These are phyloP conservation scores for Mechanitis messenoides DNA, from an alignment of 2,888 invertebrate species.

Conservation along the genomic window DNA sequence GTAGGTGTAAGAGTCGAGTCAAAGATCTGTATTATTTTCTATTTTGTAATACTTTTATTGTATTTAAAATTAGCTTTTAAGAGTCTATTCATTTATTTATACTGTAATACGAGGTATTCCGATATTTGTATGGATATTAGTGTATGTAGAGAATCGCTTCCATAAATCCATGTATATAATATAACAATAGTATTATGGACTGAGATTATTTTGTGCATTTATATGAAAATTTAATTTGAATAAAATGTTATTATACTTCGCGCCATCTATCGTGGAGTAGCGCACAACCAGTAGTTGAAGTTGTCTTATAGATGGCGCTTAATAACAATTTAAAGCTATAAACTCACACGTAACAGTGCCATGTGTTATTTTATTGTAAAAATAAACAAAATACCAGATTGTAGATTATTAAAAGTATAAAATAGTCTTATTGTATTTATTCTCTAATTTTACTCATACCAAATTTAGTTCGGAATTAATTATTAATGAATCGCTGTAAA, in stretches of 20 bases:
- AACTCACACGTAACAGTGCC: conserved; percentile 42
- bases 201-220: conserved; percentile 72
- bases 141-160: conserved; percentile 59
- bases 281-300: conserved; percentile 17
- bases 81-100: conserved; percentile 64
- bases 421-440: conserved; percentile 22
- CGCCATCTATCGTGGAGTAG: conserved; percentile 50
- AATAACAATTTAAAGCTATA: conserved; percentile 8
- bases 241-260: conserved; percentile 41
- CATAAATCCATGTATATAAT: conserved; percentile 57
- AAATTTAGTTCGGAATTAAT: conserved; percentile 16
- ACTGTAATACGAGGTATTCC: conserved; percentile 74
- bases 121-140: conserved; percentile 63
- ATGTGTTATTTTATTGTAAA: conserved; percentile 34
- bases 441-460: conserved; percentile 23
- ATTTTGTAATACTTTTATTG: conserved; percentile 74
- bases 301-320: conserved; percentile 29
- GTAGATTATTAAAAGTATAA: conserved; percentile 12
- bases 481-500: conserved; percentile 13
- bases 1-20: conserved; percentile 71
- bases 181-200: conserved; percentile 65
- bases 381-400: conserved; percentile 17
- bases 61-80: conserved; percentile 63
- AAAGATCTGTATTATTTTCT: conserved; percentile 77
- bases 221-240: conserved; percentile 34